Evolutionary conservation across 2,797 vertebrate species (phyloP).

Genomic region (Trachurus trachurus): DNA sequence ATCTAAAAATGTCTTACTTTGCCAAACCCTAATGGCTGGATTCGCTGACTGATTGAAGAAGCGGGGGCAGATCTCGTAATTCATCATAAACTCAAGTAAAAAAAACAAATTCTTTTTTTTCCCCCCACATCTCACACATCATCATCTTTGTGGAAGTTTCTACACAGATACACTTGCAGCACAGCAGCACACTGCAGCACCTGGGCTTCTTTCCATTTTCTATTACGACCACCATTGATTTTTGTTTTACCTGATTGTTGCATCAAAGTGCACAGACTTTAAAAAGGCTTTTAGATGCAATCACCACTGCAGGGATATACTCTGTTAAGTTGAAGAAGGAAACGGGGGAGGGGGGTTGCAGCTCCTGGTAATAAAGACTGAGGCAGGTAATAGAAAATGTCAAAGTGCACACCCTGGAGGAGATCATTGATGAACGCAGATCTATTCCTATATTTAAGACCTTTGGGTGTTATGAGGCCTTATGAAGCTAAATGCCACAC

Average conservation of each 20-base stretch:
- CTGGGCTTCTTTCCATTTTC: background rate
- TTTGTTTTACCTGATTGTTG: background rate
- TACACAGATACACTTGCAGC: background rate
- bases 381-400: conserved; percentile 46
- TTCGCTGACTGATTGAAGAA: background rate
- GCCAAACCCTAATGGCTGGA: background rate
- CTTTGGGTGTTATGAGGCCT: conserved; percentile 2
- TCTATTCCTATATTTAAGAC: conserved; percentile 12
- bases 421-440: conserved; percentile 26
- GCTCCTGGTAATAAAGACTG: conserved; percentile 8
- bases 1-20: background rate
- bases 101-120: background rate
- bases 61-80: background rate
- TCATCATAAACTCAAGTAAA: background rate
- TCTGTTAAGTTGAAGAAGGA: conserved; percentile 5
- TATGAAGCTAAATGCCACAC: conserved; percentile 50
- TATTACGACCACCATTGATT: background rate
- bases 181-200: too few species aligned
- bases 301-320: background rate
- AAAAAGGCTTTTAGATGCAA: background rate
- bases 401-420: conserved; percentile 19
- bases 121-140: background rate
- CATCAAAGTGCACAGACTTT: background rate
- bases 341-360: background rate
- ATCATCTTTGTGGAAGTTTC: background rate